Percentiles rank a stretch among this genome's conserved stretches.
Evolutionary conservation across 92 coral and sea anemone species (phyloP).

Genomic region (Umimayanthus chanpuru): DNA sequence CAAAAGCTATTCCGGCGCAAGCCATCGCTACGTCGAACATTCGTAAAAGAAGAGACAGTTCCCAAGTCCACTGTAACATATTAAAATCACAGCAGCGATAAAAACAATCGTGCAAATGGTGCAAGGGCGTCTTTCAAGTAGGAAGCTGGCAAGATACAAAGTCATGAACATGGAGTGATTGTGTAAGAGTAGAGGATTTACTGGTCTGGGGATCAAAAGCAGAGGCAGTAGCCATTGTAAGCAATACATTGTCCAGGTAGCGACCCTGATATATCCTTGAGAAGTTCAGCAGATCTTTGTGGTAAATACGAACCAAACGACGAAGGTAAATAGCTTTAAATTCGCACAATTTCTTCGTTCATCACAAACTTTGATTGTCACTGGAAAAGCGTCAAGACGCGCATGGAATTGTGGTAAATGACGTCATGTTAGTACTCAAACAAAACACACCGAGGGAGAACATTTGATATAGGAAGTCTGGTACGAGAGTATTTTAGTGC

Average conservation of each 20-base stretch:
- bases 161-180: conserved; percentile 99
- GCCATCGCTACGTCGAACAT: conserved; percentile 74
- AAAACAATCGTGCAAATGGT: conserved; percentile 98
- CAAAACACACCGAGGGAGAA: neutral
- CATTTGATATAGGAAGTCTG: no score
- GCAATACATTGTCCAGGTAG: conserved; percentile 82
- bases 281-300: neutral
- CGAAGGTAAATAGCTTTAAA: neutral
- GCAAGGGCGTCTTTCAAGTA: conserved; percentile 99
- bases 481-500: no score
- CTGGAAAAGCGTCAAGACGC: conserved; percentile 8
- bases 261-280: conserved; percentile 7
- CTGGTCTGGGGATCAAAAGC: conserved; percentile 95
- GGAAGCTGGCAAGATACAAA: conserved; percentile 94
- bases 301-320: neutral
- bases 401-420: conserved; percentile 42
- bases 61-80: conserved; percentile 99
- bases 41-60: conserved; percentile 93
- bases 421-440: conserved; percentile 28
- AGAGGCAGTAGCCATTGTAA: conserved; percentile 98
- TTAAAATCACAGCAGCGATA: conserved; percentile 89
- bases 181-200: conserved; percentile 89
- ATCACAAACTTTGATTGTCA: conserved; percentile 7
- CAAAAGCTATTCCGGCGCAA: conserved; percentile 16
- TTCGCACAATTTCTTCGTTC: neutral